These are phyloP conservation scores for Choloepus didactylus DNA, from an alignment of 2,797 vertebrate species.

Conservation along the genomic window DNA sequence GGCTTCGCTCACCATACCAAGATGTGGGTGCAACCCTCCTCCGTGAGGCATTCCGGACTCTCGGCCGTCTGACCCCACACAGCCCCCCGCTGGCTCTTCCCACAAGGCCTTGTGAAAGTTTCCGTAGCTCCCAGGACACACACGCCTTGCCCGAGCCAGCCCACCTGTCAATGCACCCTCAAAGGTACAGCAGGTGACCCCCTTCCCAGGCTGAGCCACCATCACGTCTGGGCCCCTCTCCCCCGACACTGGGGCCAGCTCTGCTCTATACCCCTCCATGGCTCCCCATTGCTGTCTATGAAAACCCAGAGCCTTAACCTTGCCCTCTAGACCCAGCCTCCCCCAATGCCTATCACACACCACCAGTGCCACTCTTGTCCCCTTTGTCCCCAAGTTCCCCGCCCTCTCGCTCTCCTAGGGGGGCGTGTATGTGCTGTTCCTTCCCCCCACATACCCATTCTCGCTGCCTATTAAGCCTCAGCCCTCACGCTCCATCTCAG, in stretches of 20 bases:
- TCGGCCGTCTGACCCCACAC: not conserved
- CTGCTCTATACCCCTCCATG: not conserved
- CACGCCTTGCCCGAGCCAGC: not conserved
- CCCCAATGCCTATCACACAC: not conserved
- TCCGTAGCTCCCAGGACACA: not conserved
- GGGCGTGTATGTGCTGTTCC: not conserved
- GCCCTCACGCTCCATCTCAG: not conserved
- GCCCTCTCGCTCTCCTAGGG: not conserved
- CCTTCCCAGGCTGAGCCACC: not conserved
- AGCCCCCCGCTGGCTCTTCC: not conserved
- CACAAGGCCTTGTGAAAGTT: not conserved
- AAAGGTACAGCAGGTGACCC: accelerated
- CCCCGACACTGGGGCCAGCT: not conserved
- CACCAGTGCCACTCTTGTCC: accelerated
- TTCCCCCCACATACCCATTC: not conserved
- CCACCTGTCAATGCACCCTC: not conserved
- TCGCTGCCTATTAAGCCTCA: not conserved
- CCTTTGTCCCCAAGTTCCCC: accelerated
- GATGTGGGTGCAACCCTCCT: too few species aligned
- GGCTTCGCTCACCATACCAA: not conserved
- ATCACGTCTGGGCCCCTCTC: not conserved
- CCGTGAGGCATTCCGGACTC: not conserved
- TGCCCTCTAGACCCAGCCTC: not conserved
- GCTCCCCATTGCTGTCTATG: not conserved
- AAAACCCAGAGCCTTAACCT: not conserved